Conservation (phyloP, 2,797 vertebrate genomes). For the Cyprinella venusta region DNA sequence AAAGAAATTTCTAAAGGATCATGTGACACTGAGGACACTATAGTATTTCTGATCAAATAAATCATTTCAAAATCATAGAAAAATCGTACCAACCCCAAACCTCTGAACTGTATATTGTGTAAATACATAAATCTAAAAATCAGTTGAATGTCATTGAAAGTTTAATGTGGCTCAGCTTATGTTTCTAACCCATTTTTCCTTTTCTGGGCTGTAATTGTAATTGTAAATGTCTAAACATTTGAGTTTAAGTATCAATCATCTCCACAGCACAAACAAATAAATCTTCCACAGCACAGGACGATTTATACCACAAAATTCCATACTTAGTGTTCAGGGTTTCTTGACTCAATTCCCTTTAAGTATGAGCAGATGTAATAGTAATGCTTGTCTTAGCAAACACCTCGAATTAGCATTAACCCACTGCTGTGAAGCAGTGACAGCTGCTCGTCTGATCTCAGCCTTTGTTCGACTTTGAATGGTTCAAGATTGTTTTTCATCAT, state of each 20-base stretch:
- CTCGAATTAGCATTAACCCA: not conserved
- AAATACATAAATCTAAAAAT: not conserved
- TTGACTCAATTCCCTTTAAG: not conserved
- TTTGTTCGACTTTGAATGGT: slow-evolving; percentile 9
- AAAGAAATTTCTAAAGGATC: not conserved
- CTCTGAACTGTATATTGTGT: not conserved
- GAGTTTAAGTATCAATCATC: not conserved
- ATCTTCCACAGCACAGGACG: too few relatives aligned
- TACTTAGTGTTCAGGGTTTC: not conserved
- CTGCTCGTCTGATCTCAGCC: not conserved
- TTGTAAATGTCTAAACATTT: slow-evolving; percentile 3
- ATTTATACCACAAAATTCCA: not conserved
- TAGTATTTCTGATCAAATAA: not conserved
- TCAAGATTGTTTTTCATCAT: not conserved
- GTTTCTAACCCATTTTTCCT: not conserved
- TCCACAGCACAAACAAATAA: not conserved
- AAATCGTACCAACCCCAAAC: not conserved
- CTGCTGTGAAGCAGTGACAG: slow-evolving; percentile 2
- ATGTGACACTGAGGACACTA: not conserved
- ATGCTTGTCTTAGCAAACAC: not conserved
- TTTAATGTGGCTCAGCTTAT: not conserved
- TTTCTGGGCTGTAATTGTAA: not conserved
- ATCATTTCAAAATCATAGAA: not conserved
- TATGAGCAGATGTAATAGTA: not conserved
- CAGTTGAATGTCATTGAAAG: not conserved